Conservation (phyloP, 2,888 invertebrate species). For the Schizaphis graminum region DNA sequence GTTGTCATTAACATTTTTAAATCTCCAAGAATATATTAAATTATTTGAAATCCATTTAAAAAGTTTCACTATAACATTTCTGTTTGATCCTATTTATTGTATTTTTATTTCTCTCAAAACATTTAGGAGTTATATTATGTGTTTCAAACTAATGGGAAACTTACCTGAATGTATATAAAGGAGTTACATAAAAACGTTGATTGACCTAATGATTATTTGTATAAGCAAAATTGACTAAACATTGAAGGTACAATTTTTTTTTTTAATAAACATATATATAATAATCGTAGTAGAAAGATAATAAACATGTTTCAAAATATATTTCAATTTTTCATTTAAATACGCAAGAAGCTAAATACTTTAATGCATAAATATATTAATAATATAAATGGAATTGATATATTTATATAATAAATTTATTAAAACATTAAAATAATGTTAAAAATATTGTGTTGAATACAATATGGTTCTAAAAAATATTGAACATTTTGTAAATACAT, state of each 20-base stretch:
- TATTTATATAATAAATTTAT: not conserved
- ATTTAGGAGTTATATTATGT: not conserved
- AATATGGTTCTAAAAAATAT: too few species aligned
- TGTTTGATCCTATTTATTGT: too few species aligned
- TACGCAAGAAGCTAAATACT: not conserved
- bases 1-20: too few species aligned
- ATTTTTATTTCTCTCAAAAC: not conserved
- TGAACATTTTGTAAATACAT: not conserved
- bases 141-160: not conserved
- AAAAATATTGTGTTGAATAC: too few species aligned
- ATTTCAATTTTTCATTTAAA: not conserved
- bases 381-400: not conserved
- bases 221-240: not conserved
- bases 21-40: too few species aligned
- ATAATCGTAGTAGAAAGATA: not conserved
- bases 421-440: not conserved
- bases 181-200: not conserved
- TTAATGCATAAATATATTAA: not conserved
- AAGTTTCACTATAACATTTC: not conserved
- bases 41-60: not conserved
- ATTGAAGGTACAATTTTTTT: not conserved
- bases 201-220: too few species aligned
- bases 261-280: not conserved
- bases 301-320: not conserved
- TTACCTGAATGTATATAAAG: not conserved